phyloP scores from a whole-genome alignment of 2,888 invertebrate genomes.

The Adineta ricciae region DNA sequence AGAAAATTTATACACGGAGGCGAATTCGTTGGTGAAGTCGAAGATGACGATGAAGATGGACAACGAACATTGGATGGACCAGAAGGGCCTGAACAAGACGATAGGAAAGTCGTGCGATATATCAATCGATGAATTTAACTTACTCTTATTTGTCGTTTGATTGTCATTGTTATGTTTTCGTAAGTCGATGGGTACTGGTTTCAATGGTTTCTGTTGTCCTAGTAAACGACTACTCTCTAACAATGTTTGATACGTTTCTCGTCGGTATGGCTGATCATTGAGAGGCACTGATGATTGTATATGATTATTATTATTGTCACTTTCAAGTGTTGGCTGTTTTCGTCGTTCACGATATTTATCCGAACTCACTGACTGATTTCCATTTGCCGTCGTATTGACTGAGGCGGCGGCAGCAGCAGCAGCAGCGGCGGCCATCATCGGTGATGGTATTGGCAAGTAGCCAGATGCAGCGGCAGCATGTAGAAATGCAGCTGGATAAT shows the following conservation, averaged over 20 bases:
- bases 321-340: neutral
- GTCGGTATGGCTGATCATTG: slow-evolving; percentile 6
- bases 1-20: neutral
- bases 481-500: neutral
- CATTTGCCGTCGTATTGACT: neutral
- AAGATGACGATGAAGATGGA: neutral
- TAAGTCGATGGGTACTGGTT: slow-evolving; percentile 2
- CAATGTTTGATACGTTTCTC: slow-evolving; percentile 16
- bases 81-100: neutral
- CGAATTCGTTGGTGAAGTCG: neutral
- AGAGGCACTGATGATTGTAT: neutral
- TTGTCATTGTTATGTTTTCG: neutral
- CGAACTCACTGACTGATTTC: neutral
- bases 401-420: neutral
- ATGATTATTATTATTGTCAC: slow-evolving; percentile 10
- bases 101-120: neutral
- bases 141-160: neutral
- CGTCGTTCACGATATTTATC: neutral
- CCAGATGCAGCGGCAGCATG: slow-evolving; percentile 8
- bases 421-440: neutral
- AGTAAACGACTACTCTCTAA: slow-evolving; percentile 13
- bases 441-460: neutral
- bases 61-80: neutral
- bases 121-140: neutral
- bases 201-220: neutral